Base-by-base conservation (phyloP, 2,888 invertebrate species). In the Drosophila parthenogenetica region DNA sequence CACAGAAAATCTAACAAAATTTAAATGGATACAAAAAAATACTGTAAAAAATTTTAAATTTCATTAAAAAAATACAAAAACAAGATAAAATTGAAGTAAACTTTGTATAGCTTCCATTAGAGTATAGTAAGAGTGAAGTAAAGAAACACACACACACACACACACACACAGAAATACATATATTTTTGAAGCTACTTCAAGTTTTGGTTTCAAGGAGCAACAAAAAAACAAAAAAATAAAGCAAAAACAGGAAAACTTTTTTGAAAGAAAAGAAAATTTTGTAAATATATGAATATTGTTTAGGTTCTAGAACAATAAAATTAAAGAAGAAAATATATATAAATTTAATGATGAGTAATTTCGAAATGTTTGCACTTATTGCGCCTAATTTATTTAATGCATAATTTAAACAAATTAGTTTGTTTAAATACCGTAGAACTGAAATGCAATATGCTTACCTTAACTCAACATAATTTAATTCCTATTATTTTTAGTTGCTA, bases 361-460 rank as follows among this genome's bases (percentile, higher is more conserved):
- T 79, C 42, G 59, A 83, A 63, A 77, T 66, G 78, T 78, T 83
- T 77, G 79, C 79, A 81, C 70, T 57, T 62, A 57, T 63, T 73
- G 73, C 73, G 57, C 66, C 70, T 83, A 79, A 83, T 83, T 83
- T 85, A 83, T 83, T 83, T 69, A 63, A 67, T 67, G 66, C 55
- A 69, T 77, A 49, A 73, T 69, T 69, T 55, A 59, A 64, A 7
- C 32, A 35, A 35, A 25, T 54, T 65, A 85, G 76, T 62, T 76
- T 73, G 69, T 73, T 81, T 85, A 81, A 69, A 72, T 62, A 87
- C 63, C 67, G 79, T 89, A 89, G 85, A 85, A 89, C 85, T 85
- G 85, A 85, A 76, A 88, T 87, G 87, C 87, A 87, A 85, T 85
- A 88, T 87, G 87, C 89, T 84, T 89, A 89, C 84, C 76, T 80